Evolutionary conservation across 2,888 invertebrate species (phyloP).

Genomic region (Sussaba pulchella): DNA sequence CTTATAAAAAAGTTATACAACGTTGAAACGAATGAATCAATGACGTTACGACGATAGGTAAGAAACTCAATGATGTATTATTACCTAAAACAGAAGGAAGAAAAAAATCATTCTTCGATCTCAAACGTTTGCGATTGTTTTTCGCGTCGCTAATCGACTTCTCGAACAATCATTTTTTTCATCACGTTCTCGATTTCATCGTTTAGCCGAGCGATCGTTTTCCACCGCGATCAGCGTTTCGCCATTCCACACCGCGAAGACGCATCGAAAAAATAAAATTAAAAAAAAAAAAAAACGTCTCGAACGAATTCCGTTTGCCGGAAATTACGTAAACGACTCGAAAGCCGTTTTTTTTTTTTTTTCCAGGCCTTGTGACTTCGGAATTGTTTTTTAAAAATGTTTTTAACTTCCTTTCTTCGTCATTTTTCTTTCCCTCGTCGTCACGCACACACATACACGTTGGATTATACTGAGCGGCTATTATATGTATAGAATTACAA

Average conservation of each 20-base stretch:
- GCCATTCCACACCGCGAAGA: not conserved
- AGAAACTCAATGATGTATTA: constrained; percentile 70
- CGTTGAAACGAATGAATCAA: constrained; percentile 59
- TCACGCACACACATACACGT: constrained; percentile 60
- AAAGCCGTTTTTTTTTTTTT: constrained; percentile 9
- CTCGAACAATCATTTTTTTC: constrained; percentile 27
- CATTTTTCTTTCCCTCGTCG: constrained; percentile 28
- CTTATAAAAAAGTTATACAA: constrained; percentile 64
- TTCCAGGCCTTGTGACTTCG: constrained; percentile 60
- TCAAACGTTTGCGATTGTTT: constrained; percentile 27
- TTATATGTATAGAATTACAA: constrained; percentile 63
- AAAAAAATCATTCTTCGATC: constrained; percentile 49
- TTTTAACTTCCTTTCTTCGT: no score
- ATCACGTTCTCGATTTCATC: constrained; percentile 5
- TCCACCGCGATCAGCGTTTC: constrained; percentile 1
- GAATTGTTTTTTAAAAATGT: constrained; percentile 56
- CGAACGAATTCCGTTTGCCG: not conserved
- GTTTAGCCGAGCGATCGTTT: constrained; percentile 11
- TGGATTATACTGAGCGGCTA: constrained; percentile 63
- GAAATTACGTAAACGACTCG: not conserved
- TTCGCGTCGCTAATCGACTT: constrained; percentile 50
- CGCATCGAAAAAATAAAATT: not conserved
- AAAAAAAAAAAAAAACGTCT: no score
- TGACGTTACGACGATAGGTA: constrained; percentile 72
- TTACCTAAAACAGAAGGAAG: constrained; percentile 24